Conservation (phyloP, 2,113 vertebrate genomes). For the Pachyramphus minor region DNA sequence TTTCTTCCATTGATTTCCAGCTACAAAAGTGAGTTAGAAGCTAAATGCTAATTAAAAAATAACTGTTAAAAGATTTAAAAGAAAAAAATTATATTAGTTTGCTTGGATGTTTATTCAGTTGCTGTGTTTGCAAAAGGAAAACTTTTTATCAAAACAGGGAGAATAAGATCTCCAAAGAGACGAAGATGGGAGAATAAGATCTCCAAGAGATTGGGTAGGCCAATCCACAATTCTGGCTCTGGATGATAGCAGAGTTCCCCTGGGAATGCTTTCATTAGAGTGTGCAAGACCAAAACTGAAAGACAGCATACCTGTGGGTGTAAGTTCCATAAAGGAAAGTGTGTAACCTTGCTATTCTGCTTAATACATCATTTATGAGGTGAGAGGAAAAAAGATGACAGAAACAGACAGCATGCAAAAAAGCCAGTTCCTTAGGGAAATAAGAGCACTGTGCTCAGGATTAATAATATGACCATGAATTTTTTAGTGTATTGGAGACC, state of each 20-base stretch:
- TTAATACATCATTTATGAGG: background rate
- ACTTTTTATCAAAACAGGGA: background rate
- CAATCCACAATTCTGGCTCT: background rate
- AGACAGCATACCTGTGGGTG: background rate
- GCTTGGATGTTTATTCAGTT: background rate
- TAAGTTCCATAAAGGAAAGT: background rate
- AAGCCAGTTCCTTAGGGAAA: background rate
- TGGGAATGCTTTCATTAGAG: background rate
- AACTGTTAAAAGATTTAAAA: background rate
- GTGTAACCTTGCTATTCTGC: background rate
- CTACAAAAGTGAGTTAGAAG: background rate
- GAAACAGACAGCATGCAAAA: background rate
- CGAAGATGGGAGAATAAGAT: background rate
- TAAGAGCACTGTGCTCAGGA: background rate
- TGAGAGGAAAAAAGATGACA: background rate
- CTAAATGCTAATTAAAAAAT: background rate
- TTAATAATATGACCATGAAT: background rate
- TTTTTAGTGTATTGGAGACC: background rate
- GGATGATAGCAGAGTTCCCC: background rate
- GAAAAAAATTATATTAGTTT: background rate
- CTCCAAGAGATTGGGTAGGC: background rate
- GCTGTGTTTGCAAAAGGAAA: background rate
- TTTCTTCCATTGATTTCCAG: background rate
- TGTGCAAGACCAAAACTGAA: background rate
- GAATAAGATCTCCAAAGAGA: background rate